Percentiles rank a stretch among this genome's conserved stretches.
Conservation (phyloP, 2,113 vertebrate genomes). For the Benitochromis conjunctus region DNA sequence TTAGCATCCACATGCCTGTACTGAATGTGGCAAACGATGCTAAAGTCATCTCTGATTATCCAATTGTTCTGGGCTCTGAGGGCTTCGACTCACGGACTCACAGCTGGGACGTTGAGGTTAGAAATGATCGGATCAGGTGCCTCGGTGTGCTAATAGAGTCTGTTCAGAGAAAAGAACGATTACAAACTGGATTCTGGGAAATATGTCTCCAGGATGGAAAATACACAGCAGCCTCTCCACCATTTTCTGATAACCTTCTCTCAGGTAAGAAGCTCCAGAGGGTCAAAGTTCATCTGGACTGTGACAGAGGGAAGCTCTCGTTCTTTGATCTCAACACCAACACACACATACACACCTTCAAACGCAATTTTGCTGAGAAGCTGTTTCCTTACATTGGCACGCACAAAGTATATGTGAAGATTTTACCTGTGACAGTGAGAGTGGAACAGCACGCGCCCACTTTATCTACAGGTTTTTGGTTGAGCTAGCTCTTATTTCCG, state of each 20-base stretch:
- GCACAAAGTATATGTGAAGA: not conserved
- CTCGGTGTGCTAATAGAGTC: not conserved
- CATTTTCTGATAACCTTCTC: not conserved
- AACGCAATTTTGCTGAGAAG: not conserved
- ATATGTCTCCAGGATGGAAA: not conserved
- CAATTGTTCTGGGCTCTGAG: not conserved
- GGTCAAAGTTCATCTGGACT: constrained; percentile 6
- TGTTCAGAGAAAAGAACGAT: not conserved
- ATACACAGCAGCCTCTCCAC: not conserved
- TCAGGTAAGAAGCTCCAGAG: not conserved
- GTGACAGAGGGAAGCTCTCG: not conserved
- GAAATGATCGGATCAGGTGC: not conserved
- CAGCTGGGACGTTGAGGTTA: constrained; percentile 13
- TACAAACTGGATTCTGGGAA: not conserved
- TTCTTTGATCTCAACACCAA: not conserved
- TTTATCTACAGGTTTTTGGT: not conserved
- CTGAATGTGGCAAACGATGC: too few species aligned
- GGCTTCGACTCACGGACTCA: not conserved
- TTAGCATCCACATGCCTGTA: too few species aligned
- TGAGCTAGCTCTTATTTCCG: not conserved
- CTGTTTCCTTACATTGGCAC: not conserved
- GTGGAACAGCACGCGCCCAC: not conserved
- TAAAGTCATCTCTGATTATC: not conserved
- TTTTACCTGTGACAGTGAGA: not conserved
- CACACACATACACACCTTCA: not conserved